phyloP scores from a whole-genome alignment of 1,140 invertebrate genomes.

The Bombyx mori region DNA sequence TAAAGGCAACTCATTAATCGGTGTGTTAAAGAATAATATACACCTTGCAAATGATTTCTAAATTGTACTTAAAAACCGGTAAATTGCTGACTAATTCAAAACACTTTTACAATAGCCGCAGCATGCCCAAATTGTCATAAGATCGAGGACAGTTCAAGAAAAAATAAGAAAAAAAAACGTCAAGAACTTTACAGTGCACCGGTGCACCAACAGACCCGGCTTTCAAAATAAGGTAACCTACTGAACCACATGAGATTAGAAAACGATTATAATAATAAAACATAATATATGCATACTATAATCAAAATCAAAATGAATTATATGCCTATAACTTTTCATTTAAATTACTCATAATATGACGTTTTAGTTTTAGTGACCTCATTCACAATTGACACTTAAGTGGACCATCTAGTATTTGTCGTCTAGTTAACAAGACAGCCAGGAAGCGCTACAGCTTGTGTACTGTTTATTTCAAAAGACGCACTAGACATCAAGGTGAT shows the following conservation, averaged over 20 bases:
- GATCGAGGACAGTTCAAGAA: too few species aligned
- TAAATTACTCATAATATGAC: neutral
- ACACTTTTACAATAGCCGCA: too few species aligned
- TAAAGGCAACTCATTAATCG: too few species aligned
- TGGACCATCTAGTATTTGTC: slow-evolving; percentile 36
- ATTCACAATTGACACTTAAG: slow-evolving; percentile 39
- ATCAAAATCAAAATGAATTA: neutral
- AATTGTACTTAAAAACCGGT: too few species aligned
- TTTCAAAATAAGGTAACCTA: slow-evolving; percentile 6
- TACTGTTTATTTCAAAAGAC: slow-evolving; percentile 37
- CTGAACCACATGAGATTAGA: slow-evolving; percentile 1
- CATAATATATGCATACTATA: slow-evolving; percentile 1
- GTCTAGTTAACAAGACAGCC: slow-evolving; percentile 49
- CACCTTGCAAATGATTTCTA: too few species aligned
- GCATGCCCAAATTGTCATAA: too few species aligned
- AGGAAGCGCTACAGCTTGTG: slow-evolving; percentile 36
- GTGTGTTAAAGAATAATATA: too few species aligned
- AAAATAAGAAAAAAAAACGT: too few species aligned
- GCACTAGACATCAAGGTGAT: slow-evolving; percentile 40
- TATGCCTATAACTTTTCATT: too few species aligned
- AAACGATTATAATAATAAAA: neutral
- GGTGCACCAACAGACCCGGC: too few species aligned
- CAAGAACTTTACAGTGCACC: too few species aligned
- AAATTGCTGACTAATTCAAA: too few species aligned
- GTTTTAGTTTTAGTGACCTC: slow-evolving; percentile 26